Percentiles rank a stretch among this genome's conserved stretches.
Evolutionary conservation across 2,888 invertebrate species (phyloP).

Genomic region (Oligia fasciuncula): DNA sequence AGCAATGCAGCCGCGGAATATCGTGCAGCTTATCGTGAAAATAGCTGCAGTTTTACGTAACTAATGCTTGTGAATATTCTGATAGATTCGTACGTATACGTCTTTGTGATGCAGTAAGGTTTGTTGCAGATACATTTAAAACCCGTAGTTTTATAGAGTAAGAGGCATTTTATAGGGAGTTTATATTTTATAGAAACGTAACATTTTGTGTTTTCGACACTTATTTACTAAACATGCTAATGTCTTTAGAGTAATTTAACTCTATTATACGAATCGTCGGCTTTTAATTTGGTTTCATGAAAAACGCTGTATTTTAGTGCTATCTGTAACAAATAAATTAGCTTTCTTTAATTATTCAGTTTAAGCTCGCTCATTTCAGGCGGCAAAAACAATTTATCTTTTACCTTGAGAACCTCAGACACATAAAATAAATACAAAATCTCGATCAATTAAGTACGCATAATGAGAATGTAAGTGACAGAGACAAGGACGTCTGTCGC

Average conservation of each 20-base stretch:
- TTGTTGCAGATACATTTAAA: not conserved
- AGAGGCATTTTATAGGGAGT: not conserved
- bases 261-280: not conserved
- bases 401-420: constrained; percentile 29
- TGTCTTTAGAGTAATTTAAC: not conserved
- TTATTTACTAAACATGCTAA: no score
- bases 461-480: constrained; percentile 17
- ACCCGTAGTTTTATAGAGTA: not conserved
- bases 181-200: not conserved
- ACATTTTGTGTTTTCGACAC: not conserved
- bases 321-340: not conserved
- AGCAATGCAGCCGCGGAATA: not conserved
- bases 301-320: not conserved
- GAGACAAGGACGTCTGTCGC: constrained; percentile 24
- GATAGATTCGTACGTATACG: not conserved
- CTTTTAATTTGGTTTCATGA: not conserved
- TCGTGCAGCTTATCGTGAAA: constrained; percentile 2
- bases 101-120: not conserved
- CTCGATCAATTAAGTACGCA: constrained; percentile 1
- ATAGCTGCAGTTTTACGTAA: constrained; percentile 16
- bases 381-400: constrained; percentile 1
- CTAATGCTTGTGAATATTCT: not conserved
- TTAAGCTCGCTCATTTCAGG: not conserved
- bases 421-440: constrained; percentile 25
- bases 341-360: not conserved